Evolutionary conservation across 2,888 invertebrate species (phyloP), one percentile per base, ranked within the genome.

Genomic region (Eristalis intricaria): DNA sequence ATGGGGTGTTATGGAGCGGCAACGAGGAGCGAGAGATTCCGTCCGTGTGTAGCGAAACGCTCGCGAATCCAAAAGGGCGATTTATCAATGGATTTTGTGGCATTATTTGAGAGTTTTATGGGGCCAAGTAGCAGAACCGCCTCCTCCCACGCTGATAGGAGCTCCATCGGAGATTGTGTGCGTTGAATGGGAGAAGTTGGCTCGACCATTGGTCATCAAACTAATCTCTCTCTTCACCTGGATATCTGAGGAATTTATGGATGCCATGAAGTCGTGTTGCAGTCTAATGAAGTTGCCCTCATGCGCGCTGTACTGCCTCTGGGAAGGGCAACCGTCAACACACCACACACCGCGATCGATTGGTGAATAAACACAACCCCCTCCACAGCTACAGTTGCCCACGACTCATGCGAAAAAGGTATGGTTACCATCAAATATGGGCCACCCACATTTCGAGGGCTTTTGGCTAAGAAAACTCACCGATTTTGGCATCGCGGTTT

Each of bases 31-130:
- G 26, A 22, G 26, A 3, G 15, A 76, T 71, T 50, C 73, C 23
- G 60, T 32, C 38, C 60, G 22, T 43, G 13, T 22, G 71, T 64
- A 11, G 56, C n/a, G 50, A 66, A 19, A 70, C 32, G 43, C 58
- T 56, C 61, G 80, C 87, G 79, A 79, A 71, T 75, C 71, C 76
- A 80, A 35, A 84, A 84, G 73, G 80, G 75, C 87, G 87, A 84
- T 87, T 84, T 87, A 87, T 87, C 87, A 87, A 87, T 87, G 87
- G 87, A 87, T 87, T 87, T 84, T 73, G 76, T 87, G 87, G 79
- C 68, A 79, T 83, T 87, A 80, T 76, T 83, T 81, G 82, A 79
- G 83, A 83, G 65, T 87, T 87, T 83, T 87, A 71, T 87, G 83
- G 35, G 77, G 70, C 70, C 75, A 83, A 71, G 82, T 78, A 75